These are phyloP conservation scores for Lasaia peninsularis DNA, from an alignment of 1,140 invertebrate genomes.

Conservation along the genomic window DNA sequence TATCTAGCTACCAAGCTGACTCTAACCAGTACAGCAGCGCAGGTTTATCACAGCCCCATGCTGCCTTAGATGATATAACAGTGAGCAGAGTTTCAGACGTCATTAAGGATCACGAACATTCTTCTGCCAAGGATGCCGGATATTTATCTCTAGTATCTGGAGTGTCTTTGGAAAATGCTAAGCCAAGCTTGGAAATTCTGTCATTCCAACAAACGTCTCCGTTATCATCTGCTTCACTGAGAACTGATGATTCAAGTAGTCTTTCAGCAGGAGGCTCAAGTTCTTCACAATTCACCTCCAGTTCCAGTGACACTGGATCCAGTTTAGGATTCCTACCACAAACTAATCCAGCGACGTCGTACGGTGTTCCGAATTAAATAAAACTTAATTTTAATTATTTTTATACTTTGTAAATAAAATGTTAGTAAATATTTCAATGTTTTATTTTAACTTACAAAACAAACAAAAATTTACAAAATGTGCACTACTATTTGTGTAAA, in stretches of 20 bases:
- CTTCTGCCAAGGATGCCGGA: conserved; percentile 48
- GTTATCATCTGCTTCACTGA: background rate
- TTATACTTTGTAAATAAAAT: conserved; percentile 32
- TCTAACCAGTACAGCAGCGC: conserved; percentile 43
- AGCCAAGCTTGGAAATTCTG: conserved; percentile 59
- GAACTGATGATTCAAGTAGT: background rate
- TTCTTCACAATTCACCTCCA: background rate
- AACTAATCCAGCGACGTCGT: conserved; percentile 32
- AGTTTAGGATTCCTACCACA: conserved; percentile 34
- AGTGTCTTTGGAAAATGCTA: conserved; percentile 52
- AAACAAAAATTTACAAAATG: too few species aligned
- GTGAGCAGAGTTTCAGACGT: conserved; percentile 51
- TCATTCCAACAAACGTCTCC: conserved; percentile 58
- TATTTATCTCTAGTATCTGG: conserved; percentile 59
- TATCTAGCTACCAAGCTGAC: conserved; percentile 52
- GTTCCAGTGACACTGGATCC: conserved; percentile 15
- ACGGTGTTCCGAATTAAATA: conserved; percentile 42
- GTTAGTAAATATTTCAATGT: conserved; percentile 10
- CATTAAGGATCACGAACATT: conserved; percentile 58
- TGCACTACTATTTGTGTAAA: too few species aligned
- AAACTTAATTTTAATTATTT: conserved; percentile 21
- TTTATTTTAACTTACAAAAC: conserved; percentile 8
- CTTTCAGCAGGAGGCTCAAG: conserved; percentile 24
- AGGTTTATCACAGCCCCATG: conserved; percentile 38
- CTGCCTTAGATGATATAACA: conserved; percentile 54